Conservation (phyloP, 1,140 invertebrate genomes). For the Drosophila micromelanica region DNA sequence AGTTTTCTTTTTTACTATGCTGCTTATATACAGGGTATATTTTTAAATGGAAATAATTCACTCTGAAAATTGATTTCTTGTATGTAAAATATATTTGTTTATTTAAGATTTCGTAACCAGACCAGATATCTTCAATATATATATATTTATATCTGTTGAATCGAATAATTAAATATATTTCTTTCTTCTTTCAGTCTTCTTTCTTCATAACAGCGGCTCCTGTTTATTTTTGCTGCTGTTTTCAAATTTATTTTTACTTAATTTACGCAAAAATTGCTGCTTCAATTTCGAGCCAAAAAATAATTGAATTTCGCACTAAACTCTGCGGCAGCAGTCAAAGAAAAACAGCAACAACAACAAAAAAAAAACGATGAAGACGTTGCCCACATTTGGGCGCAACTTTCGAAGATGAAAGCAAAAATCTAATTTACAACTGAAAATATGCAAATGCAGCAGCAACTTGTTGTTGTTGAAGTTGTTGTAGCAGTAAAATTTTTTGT, state of each 20-base stretch:
- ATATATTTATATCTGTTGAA: no score
- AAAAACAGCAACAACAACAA: neutral
- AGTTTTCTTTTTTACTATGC: no score
- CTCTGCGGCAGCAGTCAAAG: neutral
- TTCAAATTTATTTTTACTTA: neutral
- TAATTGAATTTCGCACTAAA: neutral
- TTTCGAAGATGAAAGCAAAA: constrained; percentile 45
- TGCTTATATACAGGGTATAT: no score
- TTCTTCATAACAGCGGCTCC: no score
- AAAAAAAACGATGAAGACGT: no score
- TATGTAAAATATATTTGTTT: no score
- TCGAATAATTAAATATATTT: no score
- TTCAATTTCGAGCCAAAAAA: neutral
- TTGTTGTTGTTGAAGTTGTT: constrained; percentile 8
- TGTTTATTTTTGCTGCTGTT: neutral
- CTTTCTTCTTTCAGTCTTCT: no score
- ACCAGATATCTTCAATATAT: no score
- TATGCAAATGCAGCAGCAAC: constrained; percentile 43
- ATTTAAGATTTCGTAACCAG: no score
- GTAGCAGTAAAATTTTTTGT: constrained; percentile 32
- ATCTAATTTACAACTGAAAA: constrained; percentile 50
- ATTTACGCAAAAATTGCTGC: neutral
- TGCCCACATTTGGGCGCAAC: constrained; percentile 37
- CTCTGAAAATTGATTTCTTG: no score
- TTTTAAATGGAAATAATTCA: no score